phyloP scores from a whole-genome alignment of 2,797 vertebrate genomes.

The Chiroxiphia lanceolata region DNA sequence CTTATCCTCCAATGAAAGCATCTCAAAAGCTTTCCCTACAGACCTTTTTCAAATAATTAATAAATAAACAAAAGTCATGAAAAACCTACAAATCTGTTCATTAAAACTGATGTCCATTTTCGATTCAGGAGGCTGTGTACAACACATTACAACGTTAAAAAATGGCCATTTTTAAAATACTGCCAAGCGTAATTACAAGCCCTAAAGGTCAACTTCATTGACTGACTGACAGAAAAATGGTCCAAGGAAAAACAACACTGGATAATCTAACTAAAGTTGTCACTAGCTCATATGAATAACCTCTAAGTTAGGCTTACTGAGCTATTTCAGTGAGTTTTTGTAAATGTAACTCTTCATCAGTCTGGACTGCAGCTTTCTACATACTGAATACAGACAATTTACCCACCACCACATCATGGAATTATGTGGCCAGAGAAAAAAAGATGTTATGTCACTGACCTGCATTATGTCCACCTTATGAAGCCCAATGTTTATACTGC shows the following conservation, averaged over 20 bases:
- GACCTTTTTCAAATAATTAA: not conserved
- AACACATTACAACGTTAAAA: not conserved
- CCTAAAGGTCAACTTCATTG: not conserved
- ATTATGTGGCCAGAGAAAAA: not conserved
- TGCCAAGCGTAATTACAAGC: not conserved
- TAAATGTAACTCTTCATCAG: not conserved
- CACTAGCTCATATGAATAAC: not conserved
- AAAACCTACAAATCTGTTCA: not conserved
- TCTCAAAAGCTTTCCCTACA: not conserved
- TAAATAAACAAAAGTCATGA: not conserved
- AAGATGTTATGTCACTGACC: not conserved
- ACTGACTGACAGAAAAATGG: not conserved
- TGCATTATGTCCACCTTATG: not conserved
- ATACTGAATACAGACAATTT: accelerated
- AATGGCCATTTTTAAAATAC: not conserved
- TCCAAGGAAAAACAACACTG: not conserved
- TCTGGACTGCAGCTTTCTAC: not conserved
- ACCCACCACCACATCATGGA: not conserved
- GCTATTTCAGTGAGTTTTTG: not conserved
- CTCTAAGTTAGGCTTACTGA: not conserved
- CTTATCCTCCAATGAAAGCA: not conserved
- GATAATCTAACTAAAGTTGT: not conserved
- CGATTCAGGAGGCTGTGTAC: not conserved
- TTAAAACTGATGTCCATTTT: not conserved
- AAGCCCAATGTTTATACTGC: not conserved